phyloP scores from a whole-genome alignment of 2,888 invertebrate genomes.

The Papilio protenor region DNA sequence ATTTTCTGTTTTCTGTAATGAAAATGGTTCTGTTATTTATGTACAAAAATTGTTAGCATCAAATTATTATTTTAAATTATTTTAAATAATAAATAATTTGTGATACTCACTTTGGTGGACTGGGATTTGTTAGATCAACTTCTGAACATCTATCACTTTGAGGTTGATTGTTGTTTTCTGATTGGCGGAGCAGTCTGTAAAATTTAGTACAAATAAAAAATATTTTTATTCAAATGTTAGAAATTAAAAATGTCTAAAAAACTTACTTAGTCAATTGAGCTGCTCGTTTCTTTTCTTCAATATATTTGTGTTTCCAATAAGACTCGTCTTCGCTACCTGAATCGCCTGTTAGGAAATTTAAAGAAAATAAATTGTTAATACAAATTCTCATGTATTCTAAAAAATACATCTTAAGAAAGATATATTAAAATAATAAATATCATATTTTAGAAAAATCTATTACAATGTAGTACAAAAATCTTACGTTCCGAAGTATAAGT shows the following conservation, averaged over 20 bases:
- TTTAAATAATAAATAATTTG: not conserved
- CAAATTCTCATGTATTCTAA: not conserved
- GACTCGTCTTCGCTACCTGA: slow-evolving; percentile 62
- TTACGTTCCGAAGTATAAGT: slow-evolving; percentile 62
- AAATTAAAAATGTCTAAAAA: not conserved
- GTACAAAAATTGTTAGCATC: too few species aligned
- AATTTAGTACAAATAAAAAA: slow-evolving; percentile 17
- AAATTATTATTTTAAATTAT: not conserved
- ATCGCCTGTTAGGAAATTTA: slow-evolving; percentile 57
- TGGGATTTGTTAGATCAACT: slow-evolving; percentile 24
- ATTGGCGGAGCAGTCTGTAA: slow-evolving; percentile 49
- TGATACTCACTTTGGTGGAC: slow-evolving; percentile 45
- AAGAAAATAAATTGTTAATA: not conserved
- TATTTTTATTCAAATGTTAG: not conserved
- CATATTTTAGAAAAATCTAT: not conserved
- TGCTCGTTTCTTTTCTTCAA: slow-evolving; percentile 65
- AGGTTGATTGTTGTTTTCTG: slow-evolving; percentile 31
- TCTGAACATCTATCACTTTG: slow-evolving; percentile 28
- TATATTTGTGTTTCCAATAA: slow-evolving; percentile 74
- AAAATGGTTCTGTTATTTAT: not conserved
- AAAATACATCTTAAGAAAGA: too few species aligned
- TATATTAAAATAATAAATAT: too few species aligned
- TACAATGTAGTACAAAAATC: slow-evolving; percentile 42
- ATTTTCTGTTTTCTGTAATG: slow-evolving; percentile 38
- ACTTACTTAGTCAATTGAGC: slow-evolving; percentile 65